A percentile compares a stretch with the other conserved stretches of the same genome.
Conservation (phyloP, 2,113 vertebrate genomes). For the Solenodon paradoxus region DNA sequence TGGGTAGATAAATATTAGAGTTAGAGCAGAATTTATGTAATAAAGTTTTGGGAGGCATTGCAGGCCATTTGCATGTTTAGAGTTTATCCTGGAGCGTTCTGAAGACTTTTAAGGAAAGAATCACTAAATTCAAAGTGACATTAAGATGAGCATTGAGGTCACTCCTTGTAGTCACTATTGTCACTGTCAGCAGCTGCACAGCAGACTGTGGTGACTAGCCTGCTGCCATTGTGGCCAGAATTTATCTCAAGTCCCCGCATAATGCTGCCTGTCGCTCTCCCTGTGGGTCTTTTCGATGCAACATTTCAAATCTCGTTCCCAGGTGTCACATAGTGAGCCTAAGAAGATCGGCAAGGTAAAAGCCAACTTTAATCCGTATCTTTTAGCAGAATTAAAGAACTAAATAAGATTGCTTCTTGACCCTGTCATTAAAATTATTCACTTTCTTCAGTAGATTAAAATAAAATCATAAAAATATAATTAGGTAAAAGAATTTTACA, state of each 20-base stretch:
- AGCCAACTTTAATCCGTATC: neutral
- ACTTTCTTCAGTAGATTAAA: neutral
- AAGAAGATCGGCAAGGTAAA: neutral
- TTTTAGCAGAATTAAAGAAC: constrained; percentile 12
- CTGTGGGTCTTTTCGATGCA: neutral
- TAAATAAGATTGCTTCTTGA: neutral
- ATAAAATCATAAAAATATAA: neutral
- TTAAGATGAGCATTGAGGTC: neutral
- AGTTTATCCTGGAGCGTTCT: neutral
- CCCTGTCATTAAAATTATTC: constrained; percentile 18
- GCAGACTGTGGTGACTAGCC: neutral
- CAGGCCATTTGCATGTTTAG: neutral
- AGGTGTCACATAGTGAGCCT: neutral
- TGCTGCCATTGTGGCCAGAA: neutral
- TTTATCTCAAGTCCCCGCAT: neutral
- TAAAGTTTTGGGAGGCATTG: neutral
- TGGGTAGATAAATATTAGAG: neutral
- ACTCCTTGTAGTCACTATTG: neutral
- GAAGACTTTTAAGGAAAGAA: constrained; percentile 24
- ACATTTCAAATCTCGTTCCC: neutral
- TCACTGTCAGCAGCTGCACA: neutral
- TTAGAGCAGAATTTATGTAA: neutral
- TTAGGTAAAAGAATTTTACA: constrained; percentile 14
- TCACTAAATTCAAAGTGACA: constrained; percentile 34
- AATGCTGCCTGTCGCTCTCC: neutral